These are phyloP conservation scores for Cheilosia pagana DNA, from an alignment of 2,888 invertebrate genomes.

Conservation along the genomic window DNA sequence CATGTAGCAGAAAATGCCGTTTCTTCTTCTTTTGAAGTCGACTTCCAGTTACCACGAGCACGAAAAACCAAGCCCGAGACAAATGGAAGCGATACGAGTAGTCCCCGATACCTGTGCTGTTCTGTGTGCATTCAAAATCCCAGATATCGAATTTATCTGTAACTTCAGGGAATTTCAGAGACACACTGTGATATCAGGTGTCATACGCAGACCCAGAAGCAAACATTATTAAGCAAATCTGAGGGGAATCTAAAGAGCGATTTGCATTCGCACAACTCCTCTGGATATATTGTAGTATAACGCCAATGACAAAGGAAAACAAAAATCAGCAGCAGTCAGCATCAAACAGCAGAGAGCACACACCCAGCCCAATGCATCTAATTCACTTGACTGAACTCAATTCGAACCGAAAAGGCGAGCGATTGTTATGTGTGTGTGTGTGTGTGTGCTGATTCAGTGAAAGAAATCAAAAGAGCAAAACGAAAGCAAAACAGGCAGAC, in stretches of 20 bases:
- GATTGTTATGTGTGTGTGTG: slow-evolving; percentile 40
- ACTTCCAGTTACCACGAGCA: slow-evolving; percentile 1
- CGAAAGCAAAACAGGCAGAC: slow-evolving; percentile 1
- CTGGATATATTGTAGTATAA: background rate
- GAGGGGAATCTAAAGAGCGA: slow-evolving; percentile 52
- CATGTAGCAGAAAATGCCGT: slow-evolving; percentile 27
- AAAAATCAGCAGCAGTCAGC: slow-evolving; percentile 32
- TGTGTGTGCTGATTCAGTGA: slow-evolving; percentile 61
- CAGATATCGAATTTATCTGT: slow-evolving; percentile 70
- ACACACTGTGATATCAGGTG: slow-evolving; percentile 71
- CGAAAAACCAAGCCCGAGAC: slow-evolving; percentile 6
- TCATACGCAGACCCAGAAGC: slow-evolving; percentile 71
- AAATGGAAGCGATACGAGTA: slow-evolving; percentile 20
- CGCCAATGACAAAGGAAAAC: slow-evolving; percentile 57
- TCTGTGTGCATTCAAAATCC: slow-evolving; percentile 41
- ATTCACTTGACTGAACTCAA: slow-evolving; percentile 73
- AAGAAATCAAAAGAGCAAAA: slow-evolving; percentile 67
- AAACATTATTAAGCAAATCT: slow-evolving; percentile 60
- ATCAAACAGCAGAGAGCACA: slow-evolving; percentile 20
- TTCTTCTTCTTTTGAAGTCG: slow-evolving; percentile 58
- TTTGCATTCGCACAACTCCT: slow-evolving; percentile 65
- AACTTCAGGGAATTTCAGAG: slow-evolving; percentile 65
- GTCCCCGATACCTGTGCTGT: slow-evolving; percentile 8
- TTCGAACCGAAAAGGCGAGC: slow-evolving; percentile 67
- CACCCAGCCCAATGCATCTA: slow-evolving; percentile 65